A percentile compares a stretch with the other conserved stretches of the same genome.
Conservation (phyloP, 2,888 invertebrate species). For the Eupithecia exiguata region DNA sequence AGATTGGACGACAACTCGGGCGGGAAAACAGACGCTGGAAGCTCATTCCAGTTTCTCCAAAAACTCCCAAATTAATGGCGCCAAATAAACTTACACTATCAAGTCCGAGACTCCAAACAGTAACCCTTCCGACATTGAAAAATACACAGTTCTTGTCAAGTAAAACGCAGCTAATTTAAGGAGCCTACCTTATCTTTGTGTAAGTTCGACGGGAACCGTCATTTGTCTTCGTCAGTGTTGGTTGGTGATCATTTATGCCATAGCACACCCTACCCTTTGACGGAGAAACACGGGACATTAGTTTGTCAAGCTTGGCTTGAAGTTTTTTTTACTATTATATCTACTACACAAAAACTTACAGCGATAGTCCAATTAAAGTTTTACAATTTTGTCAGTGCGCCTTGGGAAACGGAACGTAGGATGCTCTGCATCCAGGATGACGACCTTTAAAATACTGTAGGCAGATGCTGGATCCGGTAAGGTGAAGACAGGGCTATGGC, state of each 20-base stretch:
- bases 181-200: conserved; percentile 82
- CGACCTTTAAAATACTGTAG: no score
- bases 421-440: no score
- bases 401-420: no score
- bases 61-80: neutral
- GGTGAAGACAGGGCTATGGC: no score
- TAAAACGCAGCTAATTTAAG: conserved; percentile 81
- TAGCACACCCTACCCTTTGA: conserved; percentile 83
- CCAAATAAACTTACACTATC: conserved; percentile 1
- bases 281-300: conserved; percentile 51
- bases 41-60: no score
- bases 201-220: conserved; percentile 81
- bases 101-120: conserved; percentile 33
- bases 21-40: no score
- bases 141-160: conserved; percentile 70
- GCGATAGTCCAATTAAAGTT: no score
- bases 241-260: conserved; percentile 84
- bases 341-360: no score
- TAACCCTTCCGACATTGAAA: conserved; percentile 73
- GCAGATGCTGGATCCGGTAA: no score
- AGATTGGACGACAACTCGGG: no score
- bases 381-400: no score
- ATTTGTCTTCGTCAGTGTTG: conserved; percentile 84
- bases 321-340: no score
- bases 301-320: conserved; percentile 25